A percentile compares a stretch with the other conserved stretches of the same genome.
phyloP scores from a whole-genome alignment of 1,140 invertebrate genomes.

The Caenorhabditis briggsae region DNA sequence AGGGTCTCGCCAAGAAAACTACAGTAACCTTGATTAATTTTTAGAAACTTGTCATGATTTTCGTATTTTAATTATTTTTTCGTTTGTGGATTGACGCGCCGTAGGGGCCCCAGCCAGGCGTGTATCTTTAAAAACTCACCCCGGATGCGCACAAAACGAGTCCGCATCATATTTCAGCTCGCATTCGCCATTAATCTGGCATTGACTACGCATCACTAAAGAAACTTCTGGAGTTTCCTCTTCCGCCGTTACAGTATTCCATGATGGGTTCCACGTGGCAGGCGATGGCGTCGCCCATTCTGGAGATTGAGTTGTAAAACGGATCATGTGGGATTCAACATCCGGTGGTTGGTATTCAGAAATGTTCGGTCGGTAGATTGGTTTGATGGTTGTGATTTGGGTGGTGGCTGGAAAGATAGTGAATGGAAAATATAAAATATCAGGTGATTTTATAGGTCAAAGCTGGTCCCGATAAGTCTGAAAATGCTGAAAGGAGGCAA shows the following conservation, averaged over 20 bases:
- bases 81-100: too few relatives aligned
- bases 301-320: constrained; percentile 34
- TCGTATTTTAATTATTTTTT: too few relatives aligned
- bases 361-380: constrained; percentile 33
- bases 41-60: too few relatives aligned
- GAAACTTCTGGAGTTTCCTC: neutral
- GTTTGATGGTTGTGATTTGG: constrained; percentile 8
- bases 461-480: too few relatives aligned
- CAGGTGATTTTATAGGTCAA: too few relatives aligned
- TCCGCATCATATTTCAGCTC: constrained; percentile 53
- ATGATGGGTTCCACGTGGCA: neutral
- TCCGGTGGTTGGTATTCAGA: constrained; percentile 24
- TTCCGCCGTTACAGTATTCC: constrained; percentile 18
- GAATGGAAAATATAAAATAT: too few relatives aligned
- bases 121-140: constrained; percentile 16
- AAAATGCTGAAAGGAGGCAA: too few relatives aligned
- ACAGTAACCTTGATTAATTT: too few relatives aligned
- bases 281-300: constrained; percentile 22
- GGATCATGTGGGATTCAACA: constrained; percentile 55
- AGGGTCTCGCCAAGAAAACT: too few relatives aligned
- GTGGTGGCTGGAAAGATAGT: constrained; percentile 6
- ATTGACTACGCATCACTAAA: neutral
- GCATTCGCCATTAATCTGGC: constrained; percentile 52
- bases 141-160: constrained; percentile 57
- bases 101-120: too few relatives aligned